Evolutionary conservation across 2,113 vertebrate genomes (phyloP).

Genomic region (Eretmochelys imbricata): DNA sequence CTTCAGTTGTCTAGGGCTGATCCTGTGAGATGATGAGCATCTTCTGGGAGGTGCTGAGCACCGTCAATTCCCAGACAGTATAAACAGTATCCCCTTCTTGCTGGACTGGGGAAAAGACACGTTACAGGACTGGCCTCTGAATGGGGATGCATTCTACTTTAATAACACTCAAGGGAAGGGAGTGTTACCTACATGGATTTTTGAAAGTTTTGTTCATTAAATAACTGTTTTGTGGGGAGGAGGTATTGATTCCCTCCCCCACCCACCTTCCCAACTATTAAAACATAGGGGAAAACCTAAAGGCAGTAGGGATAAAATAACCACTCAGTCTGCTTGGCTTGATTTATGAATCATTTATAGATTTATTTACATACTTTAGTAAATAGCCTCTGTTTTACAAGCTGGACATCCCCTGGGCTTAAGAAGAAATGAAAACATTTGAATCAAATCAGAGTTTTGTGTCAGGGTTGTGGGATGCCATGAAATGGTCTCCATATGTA

Average conservation of each 20-base stretch:
- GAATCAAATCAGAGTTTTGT: conserved; percentile 17
- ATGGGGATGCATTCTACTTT: background rate
- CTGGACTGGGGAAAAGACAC: background rate
- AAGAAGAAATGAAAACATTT: conserved; percentile 24
- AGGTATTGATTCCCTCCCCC: background rate
- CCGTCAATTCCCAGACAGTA: background rate
- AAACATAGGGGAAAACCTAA: background rate
- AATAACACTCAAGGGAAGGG: background rate
- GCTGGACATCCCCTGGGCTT: background rate
- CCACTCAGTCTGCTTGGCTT: conserved; percentile 27
- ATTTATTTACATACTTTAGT: conserved; percentile 51
- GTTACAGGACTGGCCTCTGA: background rate
- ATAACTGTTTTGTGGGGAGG: background rate
- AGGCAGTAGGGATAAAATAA: conserved; percentile 5
- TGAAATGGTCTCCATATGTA: background rate
- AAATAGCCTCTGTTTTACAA: background rate
- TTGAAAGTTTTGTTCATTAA: background rate
- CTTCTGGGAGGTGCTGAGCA: background rate
- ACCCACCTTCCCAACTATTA: background rate
- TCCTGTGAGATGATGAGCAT: background rate
- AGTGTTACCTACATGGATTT: background rate
- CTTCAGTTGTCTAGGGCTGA: background rate
- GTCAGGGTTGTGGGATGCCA: background rate
- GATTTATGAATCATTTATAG: conserved; percentile 52
- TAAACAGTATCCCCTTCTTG: background rate